phyloP scores from a whole-genome alignment of 2,113 vertebrate genomes.

The Tapirus terrestris region DNA sequence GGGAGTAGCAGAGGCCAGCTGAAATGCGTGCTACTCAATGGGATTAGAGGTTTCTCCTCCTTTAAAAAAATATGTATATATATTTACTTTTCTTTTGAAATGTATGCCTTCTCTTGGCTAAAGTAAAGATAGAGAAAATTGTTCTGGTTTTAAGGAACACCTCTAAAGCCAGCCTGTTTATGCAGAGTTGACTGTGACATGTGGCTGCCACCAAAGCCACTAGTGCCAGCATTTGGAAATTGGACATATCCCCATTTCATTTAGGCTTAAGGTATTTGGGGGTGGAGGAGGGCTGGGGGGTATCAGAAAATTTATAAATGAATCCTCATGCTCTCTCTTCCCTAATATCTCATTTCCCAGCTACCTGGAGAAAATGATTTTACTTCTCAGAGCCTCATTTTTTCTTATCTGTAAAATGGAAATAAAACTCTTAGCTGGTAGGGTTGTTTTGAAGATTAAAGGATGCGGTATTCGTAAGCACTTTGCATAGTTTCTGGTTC shows the following conservation, averaged over 20 bases:
- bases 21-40: not conserved
- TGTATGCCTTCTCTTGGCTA: not conserved
- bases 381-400: not conserved
- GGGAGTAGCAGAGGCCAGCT: not conserved
- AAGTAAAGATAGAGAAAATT: not conserved
- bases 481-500: not conserved
- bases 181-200: not conserved
- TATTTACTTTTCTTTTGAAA: conserved; percentile 43
- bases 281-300: not conserved
- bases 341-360: not conserved
- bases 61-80: not conserved
- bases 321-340: not conserved
- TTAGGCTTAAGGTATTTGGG: not conserved
- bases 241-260: not conserved
- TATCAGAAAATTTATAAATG: not conserved
- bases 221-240: not conserved
- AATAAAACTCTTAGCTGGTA: not conserved
- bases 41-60: not conserved
- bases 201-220: not conserved
- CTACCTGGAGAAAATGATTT: not conserved
- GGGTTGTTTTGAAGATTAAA: not conserved
- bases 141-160: not conserved
- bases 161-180: not conserved
- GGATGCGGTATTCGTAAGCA: not conserved
- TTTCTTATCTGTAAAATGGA: conserved; percentile 16